A percentile compares a stretch with the other conserved stretches of the same genome.
Evolutionary conservation across 2,888 invertebrate genomes (phyloP).

Genomic region (Thyatira batis): DNA sequence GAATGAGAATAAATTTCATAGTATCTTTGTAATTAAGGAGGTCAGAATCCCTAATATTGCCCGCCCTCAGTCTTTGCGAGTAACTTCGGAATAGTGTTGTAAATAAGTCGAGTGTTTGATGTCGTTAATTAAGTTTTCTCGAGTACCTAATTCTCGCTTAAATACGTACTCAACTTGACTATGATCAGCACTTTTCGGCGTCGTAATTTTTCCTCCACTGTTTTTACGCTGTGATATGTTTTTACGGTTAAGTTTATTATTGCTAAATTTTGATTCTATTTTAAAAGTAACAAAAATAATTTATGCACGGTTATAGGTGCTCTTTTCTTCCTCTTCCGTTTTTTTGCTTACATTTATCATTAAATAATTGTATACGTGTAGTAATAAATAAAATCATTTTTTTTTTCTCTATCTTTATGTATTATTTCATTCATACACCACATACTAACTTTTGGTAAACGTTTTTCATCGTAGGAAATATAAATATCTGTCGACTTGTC

Average conservation of each 20-base stretch:
- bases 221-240: too few relatives aligned
- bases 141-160: neutral
- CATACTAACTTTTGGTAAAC: too few relatives aligned
- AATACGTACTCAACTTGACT: neutral
- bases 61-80: conserved; percentile 32
- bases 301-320: too few relatives aligned
- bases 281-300: too few relatives aligned
- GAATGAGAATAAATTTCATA: conserved; percentile 34
- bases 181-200: neutral
- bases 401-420: too few relatives aligned
- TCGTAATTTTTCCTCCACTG: neutral
- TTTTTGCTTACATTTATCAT: too few relatives aligned
- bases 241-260: too few relatives aligned
- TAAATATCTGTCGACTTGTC: neutral
- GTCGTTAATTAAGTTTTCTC: neutral
- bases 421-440: too few relatives aligned
- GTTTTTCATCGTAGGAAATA: neutral
- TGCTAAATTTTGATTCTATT: too few relatives aligned
- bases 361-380: too few relatives aligned
- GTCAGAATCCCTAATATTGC: conserved; percentile 36
- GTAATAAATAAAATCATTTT: too few relatives aligned
- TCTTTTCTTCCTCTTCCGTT: too few relatives aligned
- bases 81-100: conserved; percentile 9
- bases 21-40: conserved; percentile 40
- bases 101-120: neutral